Evolutionary conservation across 1,140 invertebrate species (phyloP), one percentile per base, ranked within the genome.

Genomic region (Chlorops oryzae): DNA sequence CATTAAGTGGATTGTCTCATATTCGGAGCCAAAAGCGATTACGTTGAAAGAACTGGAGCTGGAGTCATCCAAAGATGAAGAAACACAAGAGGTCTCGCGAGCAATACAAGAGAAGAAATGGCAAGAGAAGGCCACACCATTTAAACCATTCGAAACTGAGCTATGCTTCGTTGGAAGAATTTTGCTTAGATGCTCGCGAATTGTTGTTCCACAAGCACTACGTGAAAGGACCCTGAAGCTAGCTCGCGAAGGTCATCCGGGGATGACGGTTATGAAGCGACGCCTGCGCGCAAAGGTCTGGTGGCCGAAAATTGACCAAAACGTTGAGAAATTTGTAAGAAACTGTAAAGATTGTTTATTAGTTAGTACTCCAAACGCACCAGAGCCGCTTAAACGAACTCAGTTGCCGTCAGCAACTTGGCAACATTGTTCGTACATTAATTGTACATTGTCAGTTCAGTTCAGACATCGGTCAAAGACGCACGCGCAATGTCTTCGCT

Each of bases 261-360:
- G 68, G 7, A 61, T 63, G 3, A 51, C 52, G 17, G 41, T 51
- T 38, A 73, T 65, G 50, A 73, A 72, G 47, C 39, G 52, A 32
- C 50, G 59, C 13, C 38, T 71, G 32, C 32, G 67, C 34, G 48
- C 56, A 44, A 73, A 73, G 52, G 63, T 74, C 9, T 73, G 73
- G 71, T 75, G 62, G 56, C 57, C 60, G 24, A 41, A 45, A 21
- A 69, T 72, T 10, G 62, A 73, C 38, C 53, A 24, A 13, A 41
- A 62, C 25, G 59, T 61, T 5, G 63, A 74, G 56, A 48, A 58
- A 10, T 51, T 47, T 27, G 52, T 61, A 5, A 60, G 55, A 44
- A 57, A 44, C 12, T 70, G 66, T 48, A 34, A 51, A 43, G 48
- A 50, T 2, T 62, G 59, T 41, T 35, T 43, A 10, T 35, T 69